Evolutionary conservation across 2,888 invertebrate genomes (phyloP), one percentile per base, ranked within the genome.

Genomic region (Adineta ricciae): DNA sequence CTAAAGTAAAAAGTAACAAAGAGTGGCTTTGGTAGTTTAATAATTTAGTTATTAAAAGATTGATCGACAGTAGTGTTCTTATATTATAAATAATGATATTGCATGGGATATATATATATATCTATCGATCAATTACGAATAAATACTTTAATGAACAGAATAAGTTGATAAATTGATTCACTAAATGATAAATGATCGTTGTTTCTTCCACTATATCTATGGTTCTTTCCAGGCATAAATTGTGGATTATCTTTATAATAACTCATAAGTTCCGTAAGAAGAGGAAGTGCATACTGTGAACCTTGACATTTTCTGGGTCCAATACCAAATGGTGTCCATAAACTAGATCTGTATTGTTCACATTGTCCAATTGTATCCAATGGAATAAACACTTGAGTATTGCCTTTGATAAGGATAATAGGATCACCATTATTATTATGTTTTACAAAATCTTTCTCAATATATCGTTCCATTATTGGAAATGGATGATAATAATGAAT

Each of bases 401-500:
- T 84, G 11, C 49, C 72, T 16, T 84, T 38, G 27, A 64, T 27
- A 16, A 56, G 56, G 5, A 64, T 27, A 64, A 11, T 24, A 5
- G 9, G 14, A 64, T 27, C 27, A 9, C 27, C 27, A 64, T 64
- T 32, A 64, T 64, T 5, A 16, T 64, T 64, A 32, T 7, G 16
- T 32, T 0, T 24, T n/a, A 64, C 16, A 64, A 64, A 8, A 27
- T 64, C 64, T 32, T 64, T 27, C 5, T 41, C n/a, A 38, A 49
- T 72, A 72, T 72, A 84, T 27, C 84, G 41, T 73, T 84, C 84
- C 24, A 84, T 16, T 46, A 84, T 84, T 11, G 84, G 84, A 49
- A 84, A 84, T 21, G 84, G 84, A 84, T 84, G 84, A 72, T 84
- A 73, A 73, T 72, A 84, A 21, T 56, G 41, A 36, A 84, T 49